A percentile compares a stretch with the other conserved stretches of the same genome.
Evolutionary conservation across 1,140 invertebrate genomes (phyloP).

Genomic region (Cydia pomonella): DNA sequence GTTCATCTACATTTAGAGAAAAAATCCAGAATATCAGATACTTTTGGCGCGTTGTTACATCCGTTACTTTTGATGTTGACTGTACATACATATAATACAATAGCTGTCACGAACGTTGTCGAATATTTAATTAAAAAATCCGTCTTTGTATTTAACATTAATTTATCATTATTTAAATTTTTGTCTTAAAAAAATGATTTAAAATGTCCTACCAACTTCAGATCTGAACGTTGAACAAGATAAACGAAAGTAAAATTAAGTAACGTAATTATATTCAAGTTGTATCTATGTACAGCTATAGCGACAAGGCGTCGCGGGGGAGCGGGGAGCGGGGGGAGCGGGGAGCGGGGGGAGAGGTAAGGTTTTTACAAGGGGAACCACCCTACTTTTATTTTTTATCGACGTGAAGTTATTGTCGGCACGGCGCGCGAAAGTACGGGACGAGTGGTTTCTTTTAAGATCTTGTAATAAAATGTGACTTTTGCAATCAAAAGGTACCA

Average conservation of each 20-base stretch:
- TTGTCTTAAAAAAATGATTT: background rate
- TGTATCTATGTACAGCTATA: background rate
- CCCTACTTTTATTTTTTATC: constrained; percentile 74
- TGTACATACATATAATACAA: too few relatives aligned
- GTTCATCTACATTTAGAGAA: too few relatives aligned
- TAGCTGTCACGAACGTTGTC: too few relatives aligned
- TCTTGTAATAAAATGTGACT: background rate
- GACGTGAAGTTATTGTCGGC: constrained; percentile 50
- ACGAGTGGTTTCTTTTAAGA: background rate
- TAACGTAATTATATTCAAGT: constrained; percentile 5
- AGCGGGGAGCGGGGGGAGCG: constrained; percentile 32
- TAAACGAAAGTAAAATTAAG: background rate
- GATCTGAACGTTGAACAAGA: background rate
- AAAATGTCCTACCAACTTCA: background rate
- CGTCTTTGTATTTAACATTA: too few relatives aligned
- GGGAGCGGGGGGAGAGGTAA: constrained; percentile 37
- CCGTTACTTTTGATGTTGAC: too few relatives aligned
- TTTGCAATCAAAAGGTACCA: too few relatives aligned
- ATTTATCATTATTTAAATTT: too few relatives aligned
- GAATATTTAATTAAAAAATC: too few relatives aligned
- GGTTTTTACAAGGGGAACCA: constrained; percentile 68
- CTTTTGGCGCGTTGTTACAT: too few relatives aligned
- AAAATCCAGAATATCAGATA: too few relatives aligned
- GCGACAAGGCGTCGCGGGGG: constrained; percentile 60
- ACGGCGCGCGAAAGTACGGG: constrained; percentile 45